Evolutionary conservation across 2,888 invertebrate species (phyloP), one percentile per base, ranked within the genome.

Genomic region (Lydus trimaculatus): DNA sequence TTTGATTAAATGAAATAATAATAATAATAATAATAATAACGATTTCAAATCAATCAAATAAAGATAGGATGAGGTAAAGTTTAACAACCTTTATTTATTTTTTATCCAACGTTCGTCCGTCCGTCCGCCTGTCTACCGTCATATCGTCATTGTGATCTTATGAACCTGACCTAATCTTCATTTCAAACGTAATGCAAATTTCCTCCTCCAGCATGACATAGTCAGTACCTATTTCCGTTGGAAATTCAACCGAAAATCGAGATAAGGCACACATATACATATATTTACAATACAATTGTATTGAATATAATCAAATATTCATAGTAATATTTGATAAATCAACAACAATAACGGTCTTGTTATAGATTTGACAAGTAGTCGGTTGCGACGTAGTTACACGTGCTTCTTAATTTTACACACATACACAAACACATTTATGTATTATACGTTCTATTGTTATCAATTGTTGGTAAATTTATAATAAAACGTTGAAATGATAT

Each of bases 311-410:
- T 52, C 20, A 23, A 52, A 20, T 20, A 52, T 52, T 52, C 48
- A 52, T 52, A 23, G 8, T 8, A 20, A 23, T 11, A 52, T 52
- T 43, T 52, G 48, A 52, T 52, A 52, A 52, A 52, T 52, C 48
- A 39, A 39, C 20, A 52, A 52, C 48, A 52, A 52, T 52, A 52
- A 52, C 48, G 48, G 48, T 52, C 48, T 52, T 52, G 48, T 52
- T 52, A 52, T 52, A 52, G 48, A 52, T 52, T 52, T 13, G 48
- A 52, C 48, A 52, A 52, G 23, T 52, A 52, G 48, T 23, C 48
- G 48, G 9, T 52, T 52, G 20, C 48, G 48, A 4, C 23, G 48
- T 23, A 52, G 48, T 52, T 52, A 52, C 48, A 43, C 43, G 17
- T 43, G 43, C 17, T 43, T 23, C 48, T 3, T 52, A 52, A 52